Evolutionary conservation across 1,140 invertebrate genomes (phyloP), one percentile per base, ranked within the genome.

Genomic region (Trissolcus basalis): DNA sequence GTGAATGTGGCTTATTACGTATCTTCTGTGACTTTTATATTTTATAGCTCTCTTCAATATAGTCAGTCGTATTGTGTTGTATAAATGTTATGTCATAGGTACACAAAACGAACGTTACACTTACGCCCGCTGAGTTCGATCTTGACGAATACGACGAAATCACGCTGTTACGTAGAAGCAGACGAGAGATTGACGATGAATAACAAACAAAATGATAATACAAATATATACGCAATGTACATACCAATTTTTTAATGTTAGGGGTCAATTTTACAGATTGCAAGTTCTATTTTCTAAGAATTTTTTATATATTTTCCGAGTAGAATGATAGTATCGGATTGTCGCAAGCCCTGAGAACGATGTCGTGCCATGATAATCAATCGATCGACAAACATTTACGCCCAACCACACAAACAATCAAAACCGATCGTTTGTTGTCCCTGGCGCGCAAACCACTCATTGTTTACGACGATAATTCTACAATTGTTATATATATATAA

Each of bases 221-320:
- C 55, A 64, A 67, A 51, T 67, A 7, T 56, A 67, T 74, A 78
- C 53, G 64, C 51, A 69, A 55, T 77, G 68, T 77, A 76, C 47
- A 70, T 76, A 77, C 63, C 19, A 72, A 72, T 72, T 72, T 72
- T 72, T 77, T 63, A 76, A 77, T 56, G 64, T 77, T 73, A 73
- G 64, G 63, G 55, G 49, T 72, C 64, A 71, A 71, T 77, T 77
- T 71, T 77, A 77, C 74, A 68, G 55, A 71, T 77, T 67, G 59
- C 49, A 77, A 77, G 45, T 71, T 77, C 63, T 77, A 77, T 77
- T 77, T 72, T 77, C 63, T 72, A 72, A 67, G 59, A 10, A 63
- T 58, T 61, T 77, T 77, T 77, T 77, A 63, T 72, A 78, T 73
- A 70, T 65, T 73, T 78, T 78, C 69, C 15, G 49, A 54, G 58